Conservation (phyloP, 2,888 invertebrate species). For the Crematogaster levior region DNA sequence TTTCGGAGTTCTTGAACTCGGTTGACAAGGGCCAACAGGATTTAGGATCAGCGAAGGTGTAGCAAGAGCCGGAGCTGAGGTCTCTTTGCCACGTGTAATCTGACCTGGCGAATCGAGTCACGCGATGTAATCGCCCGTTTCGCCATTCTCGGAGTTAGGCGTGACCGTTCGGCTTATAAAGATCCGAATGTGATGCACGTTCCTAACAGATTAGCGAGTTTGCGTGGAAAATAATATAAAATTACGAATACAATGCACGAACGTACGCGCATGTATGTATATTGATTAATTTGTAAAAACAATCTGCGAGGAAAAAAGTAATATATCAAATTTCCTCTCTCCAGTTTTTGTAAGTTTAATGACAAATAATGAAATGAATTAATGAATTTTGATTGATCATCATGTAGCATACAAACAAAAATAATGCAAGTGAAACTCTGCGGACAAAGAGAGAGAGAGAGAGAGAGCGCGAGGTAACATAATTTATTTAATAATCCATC, state of each 20-base stretch:
- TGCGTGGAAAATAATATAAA: background rate
- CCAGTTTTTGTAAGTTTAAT: background rate
- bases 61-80: constrained; percentile 27
- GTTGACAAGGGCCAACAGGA: constrained; percentile 71
- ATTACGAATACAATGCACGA: background rate
- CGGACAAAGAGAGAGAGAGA: too few species aligned
- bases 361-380: constrained; percentile 10
- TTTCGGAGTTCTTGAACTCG: constrained; percentile 66
- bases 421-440: background rate
- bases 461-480: background rate
- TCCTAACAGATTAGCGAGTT: background rate
- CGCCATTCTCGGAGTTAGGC: constrained; percentile 54
- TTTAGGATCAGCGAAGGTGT: constrained; percentile 66
- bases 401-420: background rate
- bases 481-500: constrained; percentile 14
- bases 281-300: constrained; percentile 5
- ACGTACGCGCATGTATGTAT: background rate
- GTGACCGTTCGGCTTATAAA: constrained; percentile 20
- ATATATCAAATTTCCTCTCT: background rate
- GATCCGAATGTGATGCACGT: background rate
- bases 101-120: constrained; percentile 67
- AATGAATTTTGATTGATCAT: constrained; percentile 21
- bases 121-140: constrained; percentile 67
- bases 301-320: background rate
- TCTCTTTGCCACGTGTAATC: constrained; percentile 66